Conservation (phyloP, 2,888 invertebrate species). For the Chrysina gloriosa region DNA sequence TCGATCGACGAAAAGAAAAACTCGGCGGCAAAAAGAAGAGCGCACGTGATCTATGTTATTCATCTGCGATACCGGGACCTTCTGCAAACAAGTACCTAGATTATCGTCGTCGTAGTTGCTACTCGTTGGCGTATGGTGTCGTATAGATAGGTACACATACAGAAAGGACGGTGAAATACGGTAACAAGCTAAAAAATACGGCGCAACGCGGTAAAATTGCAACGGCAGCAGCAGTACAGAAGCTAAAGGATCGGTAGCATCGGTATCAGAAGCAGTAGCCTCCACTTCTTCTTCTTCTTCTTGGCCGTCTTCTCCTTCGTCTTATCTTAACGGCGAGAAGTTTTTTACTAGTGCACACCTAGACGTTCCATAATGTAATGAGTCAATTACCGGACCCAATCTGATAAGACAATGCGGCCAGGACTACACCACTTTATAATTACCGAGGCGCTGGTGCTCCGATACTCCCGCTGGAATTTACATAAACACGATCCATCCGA, state of each 20-base stretch:
- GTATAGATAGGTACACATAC: not conserved
- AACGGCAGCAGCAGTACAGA: slow-evolving; percentile 48
- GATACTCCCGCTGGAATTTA: slow-evolving; percentile 61
- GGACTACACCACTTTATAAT: slow-evolving; percentile 62
- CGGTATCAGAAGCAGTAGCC: not conserved
- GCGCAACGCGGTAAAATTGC: slow-evolving; percentile 41
- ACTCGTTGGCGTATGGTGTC: slow-evolving; percentile 43
- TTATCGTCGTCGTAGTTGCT: slow-evolving; percentile 52
- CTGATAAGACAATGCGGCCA: slow-evolving; percentile 62
- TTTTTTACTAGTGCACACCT: slow-evolving; percentile 65
- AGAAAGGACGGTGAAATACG: slow-evolving; percentile 44
- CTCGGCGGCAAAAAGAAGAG: slow-evolving; percentile 18
- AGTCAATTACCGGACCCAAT: slow-evolving; percentile 64
- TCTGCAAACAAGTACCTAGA: slow-evolving; percentile 56
- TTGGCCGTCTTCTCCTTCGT: slow-evolving; percentile 37
- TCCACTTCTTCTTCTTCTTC: not conserved
- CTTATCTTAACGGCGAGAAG: slow-evolving; percentile 63
- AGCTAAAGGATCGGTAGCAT: slow-evolving; percentile 22
- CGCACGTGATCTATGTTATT: slow-evolving; percentile 46
- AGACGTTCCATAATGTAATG: slow-evolving; percentile 62
- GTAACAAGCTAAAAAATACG: slow-evolving; percentile 58
- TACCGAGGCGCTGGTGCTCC: slow-evolving; percentile 55
- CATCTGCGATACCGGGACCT: slow-evolving; percentile 51
- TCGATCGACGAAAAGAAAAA: not conserved
- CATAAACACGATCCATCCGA: slow-evolving; percentile 63